Conservation (phyloP, 2,113 vertebrate genomes). For the Deroptyus accipitrinus region DNA sequence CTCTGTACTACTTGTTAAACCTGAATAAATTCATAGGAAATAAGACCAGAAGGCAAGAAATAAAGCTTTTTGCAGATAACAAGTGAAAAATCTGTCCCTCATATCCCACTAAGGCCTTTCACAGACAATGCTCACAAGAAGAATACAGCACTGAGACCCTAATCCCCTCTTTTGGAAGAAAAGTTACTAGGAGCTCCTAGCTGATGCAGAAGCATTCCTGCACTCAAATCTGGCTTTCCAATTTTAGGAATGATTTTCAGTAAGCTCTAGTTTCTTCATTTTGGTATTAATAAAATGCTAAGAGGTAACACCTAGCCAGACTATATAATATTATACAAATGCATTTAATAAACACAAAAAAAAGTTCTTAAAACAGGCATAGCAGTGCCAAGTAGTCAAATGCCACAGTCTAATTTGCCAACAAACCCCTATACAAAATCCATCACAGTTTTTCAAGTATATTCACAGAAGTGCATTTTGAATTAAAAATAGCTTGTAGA, state of each 20-base stretch:
- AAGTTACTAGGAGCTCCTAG: not conserved
- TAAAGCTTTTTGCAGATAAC: not conserved
- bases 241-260: not conserved
- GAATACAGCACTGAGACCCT: not conserved
- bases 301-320: fast-evolving
- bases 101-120: not conserved
- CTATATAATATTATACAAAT: not conserved
- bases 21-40: not conserved
- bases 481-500: not conserved
- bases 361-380: not conserved
- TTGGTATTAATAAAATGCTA: not conserved
- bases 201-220: not conserved
- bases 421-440: not conserved
- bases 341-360: not conserved
- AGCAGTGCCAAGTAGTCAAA: not conserved
- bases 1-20: not conserved
- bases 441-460: not conserved
- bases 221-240: not conserved
- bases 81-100: not conserved
- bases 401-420: not conserved
- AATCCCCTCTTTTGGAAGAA: not conserved
- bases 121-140: not conserved
- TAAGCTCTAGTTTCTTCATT: not conserved
- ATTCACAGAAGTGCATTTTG: not conserved
- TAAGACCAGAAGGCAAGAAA: not conserved